A percentile compares a stretch with the other conserved stretches of the same genome.
Evolutionary conservation across 2,888 invertebrate species (phyloP).

Genomic region (Phyllotreta cruciferae): DNA sequence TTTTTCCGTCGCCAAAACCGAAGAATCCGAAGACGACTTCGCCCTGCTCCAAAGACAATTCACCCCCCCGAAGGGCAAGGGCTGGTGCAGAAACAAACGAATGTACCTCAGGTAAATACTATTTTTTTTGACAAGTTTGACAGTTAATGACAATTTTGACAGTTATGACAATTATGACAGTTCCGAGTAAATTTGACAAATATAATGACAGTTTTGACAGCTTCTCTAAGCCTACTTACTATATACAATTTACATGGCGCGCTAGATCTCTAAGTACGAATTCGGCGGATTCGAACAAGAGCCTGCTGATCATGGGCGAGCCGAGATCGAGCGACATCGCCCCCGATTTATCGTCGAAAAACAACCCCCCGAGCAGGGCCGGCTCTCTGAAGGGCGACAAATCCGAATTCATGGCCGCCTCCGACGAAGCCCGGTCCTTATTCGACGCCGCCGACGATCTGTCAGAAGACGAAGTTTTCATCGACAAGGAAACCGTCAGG

Average conservation of each 20-base stretch:
- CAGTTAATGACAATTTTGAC: too few species aligned
- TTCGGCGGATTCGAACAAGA: constrained; percentile 66
- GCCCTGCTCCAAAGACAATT: constrained; percentile 48
- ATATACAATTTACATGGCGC: too few species aligned
- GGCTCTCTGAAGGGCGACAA: constrained; percentile 51
- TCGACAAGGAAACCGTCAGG: constrained; percentile 61
- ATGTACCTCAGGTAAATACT: constrained; percentile 20
- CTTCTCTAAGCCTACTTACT: too few species aligned
- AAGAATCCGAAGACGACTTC: constrained; percentile 43
- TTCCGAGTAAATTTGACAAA: background rate
- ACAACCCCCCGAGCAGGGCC: constrained; percentile 50
- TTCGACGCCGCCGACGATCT: constrained; percentile 45
- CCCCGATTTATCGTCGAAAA: constrained; percentile 59
- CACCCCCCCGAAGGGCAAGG: constrained; percentile 49
- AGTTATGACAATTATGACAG: background rate
- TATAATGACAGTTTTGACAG: background rate
- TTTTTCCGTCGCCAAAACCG: constrained; percentile 68
- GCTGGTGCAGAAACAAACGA: constrained; percentile 28
- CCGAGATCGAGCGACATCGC: constrained; percentile 76
- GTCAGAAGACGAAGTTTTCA: constrained; percentile 65
- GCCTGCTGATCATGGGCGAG: constrained; percentile 72
- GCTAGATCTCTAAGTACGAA: constrained; percentile 73
- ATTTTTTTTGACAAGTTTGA: too few species aligned
- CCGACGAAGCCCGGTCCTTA: constrained; percentile 51
- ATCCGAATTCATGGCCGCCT: constrained; percentile 47